Conservation (phyloP, 2,113 vertebrate species). For the Bettongia penicillata region DNA sequence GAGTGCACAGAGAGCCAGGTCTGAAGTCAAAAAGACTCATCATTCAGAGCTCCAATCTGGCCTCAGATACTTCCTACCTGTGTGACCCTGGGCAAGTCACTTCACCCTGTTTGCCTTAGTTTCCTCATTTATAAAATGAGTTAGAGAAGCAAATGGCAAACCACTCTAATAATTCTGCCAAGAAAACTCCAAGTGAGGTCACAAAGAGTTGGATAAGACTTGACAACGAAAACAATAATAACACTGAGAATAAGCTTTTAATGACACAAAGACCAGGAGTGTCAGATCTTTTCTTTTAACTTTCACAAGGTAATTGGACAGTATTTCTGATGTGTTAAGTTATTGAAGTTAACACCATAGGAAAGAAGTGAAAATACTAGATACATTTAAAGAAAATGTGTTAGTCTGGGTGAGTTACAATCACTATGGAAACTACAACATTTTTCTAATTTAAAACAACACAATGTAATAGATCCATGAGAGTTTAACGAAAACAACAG, state of each 20-base stretch:
- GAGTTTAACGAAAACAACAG: not conserved
- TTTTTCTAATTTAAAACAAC: not conserved
- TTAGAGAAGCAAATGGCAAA: not conserved
- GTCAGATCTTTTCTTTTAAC: constrained; percentile 52
- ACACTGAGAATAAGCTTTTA: constrained; percentile 67
- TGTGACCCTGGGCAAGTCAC: not conserved
- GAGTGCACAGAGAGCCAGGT: not conserved
- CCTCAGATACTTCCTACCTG: not conserved
- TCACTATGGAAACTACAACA: constrained; percentile 38
- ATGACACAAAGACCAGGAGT: constrained; percentile 63
- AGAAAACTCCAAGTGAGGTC: not conserved
- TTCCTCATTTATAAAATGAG: not conserved
- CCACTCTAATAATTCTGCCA: not conserved
- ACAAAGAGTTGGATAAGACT: not conserved
- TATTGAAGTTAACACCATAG: constrained; percentile 50
- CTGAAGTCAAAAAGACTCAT: not conserved
- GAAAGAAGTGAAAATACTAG: constrained; percentile 38
- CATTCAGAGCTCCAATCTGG: not conserved
- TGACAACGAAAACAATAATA: constrained; percentile 57
- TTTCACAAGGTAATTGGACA: constrained; percentile 56
- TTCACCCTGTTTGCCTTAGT: not conserved
- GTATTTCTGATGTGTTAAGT: constrained; percentile 55
- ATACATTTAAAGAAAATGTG: constrained; percentile 12
- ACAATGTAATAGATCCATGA: not conserved
- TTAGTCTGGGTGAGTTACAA: not conserved